Base-by-base conservation (phyloP, 2,888 invertebrate genomes). In the Strigamia crassipes region DNA sequence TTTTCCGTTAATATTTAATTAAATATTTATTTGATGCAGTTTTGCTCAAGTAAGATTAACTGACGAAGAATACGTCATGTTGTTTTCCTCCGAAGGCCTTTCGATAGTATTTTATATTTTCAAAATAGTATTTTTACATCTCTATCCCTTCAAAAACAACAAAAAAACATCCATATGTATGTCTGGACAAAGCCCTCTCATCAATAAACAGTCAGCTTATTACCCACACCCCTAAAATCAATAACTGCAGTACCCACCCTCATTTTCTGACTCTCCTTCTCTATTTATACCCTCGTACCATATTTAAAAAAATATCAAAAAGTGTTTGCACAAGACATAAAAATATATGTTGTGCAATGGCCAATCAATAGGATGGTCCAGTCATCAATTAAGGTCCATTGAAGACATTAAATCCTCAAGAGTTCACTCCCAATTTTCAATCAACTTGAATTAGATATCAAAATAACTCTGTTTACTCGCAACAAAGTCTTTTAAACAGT, bases 211-310 rank as follows among this genome's bases (percentile, higher is more conserved):
- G 61, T 9, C 61, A 66, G 61, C 23, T 66, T 66, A 66, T 66
- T 66, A 66, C 61, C 61, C 61, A 66, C 61, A 66, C 61, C 61
- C 61, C 61, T 66, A 66, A 66, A 66, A 66, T 66, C 61, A 66
- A 66, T 66, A 66, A 21, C 21, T 21, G 61, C 21, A 66, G 2
- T 66, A 21, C 61, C 23, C 61, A 66, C 12, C 13, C 46, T 46
- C 46, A 38, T 38, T 38, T 38, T 38, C 38, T 6, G 8, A 4
- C 38, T 38, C 38, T 38, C 8, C 10, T 46, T 46, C 46, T 46
- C 46, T 12, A 46, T 15, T 2, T 15, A 38, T 6, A 38, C 38
- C 38, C 38, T 38, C 38, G 6, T 38, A 38, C 9, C 38, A 38
- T 9, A 38, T 38, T 38, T 12, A 51, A 51, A 51, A 13, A 10